A percentile compares a stretch with the other conserved stretches of the same genome.
These are phyloP conservation scores for Eulemur rufifrons DNA, from an alignment of 2,113 vertebrate genomes.

Conservation along the genomic window DNA sequence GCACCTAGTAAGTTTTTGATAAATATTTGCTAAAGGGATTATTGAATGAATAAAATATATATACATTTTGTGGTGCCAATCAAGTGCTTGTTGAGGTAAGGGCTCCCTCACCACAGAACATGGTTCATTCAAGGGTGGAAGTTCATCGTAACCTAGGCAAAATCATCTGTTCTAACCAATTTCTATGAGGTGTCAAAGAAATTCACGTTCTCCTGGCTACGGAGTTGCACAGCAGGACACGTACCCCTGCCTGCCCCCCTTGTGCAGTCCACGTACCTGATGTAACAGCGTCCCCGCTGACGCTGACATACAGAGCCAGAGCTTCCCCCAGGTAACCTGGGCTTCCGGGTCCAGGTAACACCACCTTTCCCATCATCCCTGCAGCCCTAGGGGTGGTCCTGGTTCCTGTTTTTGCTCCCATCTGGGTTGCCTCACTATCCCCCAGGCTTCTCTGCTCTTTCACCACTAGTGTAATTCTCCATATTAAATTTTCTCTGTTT, in stretches of 20 bases:
- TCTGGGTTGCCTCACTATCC: not conserved
- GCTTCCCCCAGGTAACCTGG: not conserved
- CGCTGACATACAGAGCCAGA: slow-evolving; percentile 94
- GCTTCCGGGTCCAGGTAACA: not conserved
- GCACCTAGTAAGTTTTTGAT: not conserved
- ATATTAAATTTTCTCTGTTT: not conserved
- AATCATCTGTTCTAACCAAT: not conserved
- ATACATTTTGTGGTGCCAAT: not conserved
- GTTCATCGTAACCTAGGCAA: not conserved
- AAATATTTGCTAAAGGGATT: slow-evolving; percentile 6
- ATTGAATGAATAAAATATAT: not conserved
- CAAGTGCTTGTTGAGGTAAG: not conserved
- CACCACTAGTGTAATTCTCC: not conserved
- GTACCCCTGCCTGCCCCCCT: rapidly evolving
- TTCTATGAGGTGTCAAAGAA: not conserved
- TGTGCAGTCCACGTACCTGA: slow-evolving; percentile 87
- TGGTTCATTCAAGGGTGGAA: not conserved
- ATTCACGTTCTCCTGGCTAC: not conserved
- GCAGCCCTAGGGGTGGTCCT: not conserved
- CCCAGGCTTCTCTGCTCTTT: not conserved
- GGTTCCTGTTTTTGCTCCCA: not conserved
- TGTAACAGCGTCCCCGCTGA: slow-evolving; percentile 93
- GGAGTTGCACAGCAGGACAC: not conserved
- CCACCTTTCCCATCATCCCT: no score
- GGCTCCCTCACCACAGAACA: not conserved